Base-by-base conservation (phyloP, 2,888 invertebrate genomes). In the Apodemia mormo region DNA sequence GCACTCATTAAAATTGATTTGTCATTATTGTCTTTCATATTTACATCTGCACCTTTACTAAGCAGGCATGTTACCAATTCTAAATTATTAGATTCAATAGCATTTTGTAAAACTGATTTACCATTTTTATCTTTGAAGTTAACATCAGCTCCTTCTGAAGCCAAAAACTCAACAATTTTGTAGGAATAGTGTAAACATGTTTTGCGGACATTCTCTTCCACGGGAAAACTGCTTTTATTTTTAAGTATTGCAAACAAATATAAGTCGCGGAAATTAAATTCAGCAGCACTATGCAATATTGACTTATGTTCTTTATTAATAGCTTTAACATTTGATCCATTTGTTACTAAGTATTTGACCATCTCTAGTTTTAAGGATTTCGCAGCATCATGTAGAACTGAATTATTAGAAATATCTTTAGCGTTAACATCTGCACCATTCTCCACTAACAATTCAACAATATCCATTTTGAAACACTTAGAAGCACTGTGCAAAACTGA, bases 351-450 rank as follows among this genome's bases (percentile, higher is more conserved):
- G 10, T 37, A 67, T 67, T 67, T 22, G 14, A 56, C 56, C 56
- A 56, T 56, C 29, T 56, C 10, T 29, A 56, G 8, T 2, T 56
- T 29, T 29, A 29, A 56, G 10, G 8, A 29, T 2, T 56, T 22
- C 7, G 29, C 29, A 56, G 56, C 56, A 56, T 56, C 9, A 56
- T 56, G 29, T 8, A 56, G 29, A 56, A 29, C 56, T 29, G 29
- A 56, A 22, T 56, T 56, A 2, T 56, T 45, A 30, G 14, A 43
- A 66, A 43, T 43, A 22, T 66, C 66, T 45, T 37, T 7, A 66
- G n/a, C 45, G n/a, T 66, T 37, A 66, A 66, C 8, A 66, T 66
- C 49, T n/a, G 66, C 66, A 22, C 66, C 66, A 66, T 66, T 40
- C 8, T 49, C 66, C n/a, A 66, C 22, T 6, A 66, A 45, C 14